A percentile compares a stretch with the other conserved stretches of the same genome.
Evolutionary conservation across 1,140 invertebrate genomes (phyloP).

Genomic region (Phocides pigmalion): DNA sequence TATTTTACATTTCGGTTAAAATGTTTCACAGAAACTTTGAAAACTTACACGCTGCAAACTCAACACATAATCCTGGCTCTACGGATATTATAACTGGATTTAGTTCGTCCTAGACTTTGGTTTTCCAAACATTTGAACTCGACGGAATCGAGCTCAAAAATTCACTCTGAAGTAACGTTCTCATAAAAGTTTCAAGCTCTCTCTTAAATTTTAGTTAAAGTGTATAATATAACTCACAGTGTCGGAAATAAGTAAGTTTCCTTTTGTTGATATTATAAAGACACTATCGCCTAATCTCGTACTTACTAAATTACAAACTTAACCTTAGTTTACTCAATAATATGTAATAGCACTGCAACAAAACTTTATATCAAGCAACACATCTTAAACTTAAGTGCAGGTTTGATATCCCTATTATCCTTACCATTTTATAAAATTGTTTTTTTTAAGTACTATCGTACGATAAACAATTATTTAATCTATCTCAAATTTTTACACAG

Average conservation of each 20-base stretch:
- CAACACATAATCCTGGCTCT: conserved; percentile 21
- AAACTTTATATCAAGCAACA: no score
- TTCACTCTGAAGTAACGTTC: conserved; percentile 20
- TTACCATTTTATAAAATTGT: no score
- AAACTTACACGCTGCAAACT: conserved; percentile 8
- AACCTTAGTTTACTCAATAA: no score
- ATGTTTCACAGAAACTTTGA: conserved; percentile 16
- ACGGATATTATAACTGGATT: conserved; percentile 30
- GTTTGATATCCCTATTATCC: no score
- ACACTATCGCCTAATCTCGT: no score
- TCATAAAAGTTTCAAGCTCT: conserved; percentile 24
- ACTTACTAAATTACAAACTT: no score
- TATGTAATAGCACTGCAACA: no score
- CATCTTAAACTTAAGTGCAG: no score
- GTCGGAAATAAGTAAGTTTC: conserved; percentile 11
- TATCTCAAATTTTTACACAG: no score
- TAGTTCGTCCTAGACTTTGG: conserved; percentile 23
- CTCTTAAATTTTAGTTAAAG: conserved; percentile 26
- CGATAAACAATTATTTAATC: no score
- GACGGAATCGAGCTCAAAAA: conserved; percentile 26
- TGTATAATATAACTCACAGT: conserved; percentile 21
- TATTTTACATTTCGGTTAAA: conserved; percentile 25
- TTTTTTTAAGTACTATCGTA: no score
- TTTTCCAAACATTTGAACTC: conserved; percentile 30
- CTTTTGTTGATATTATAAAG: no score